Percentiles rank a stretch among this genome's conserved stretches.
Conservation (phyloP, 2,113 vertebrate species). For the Triplophysa rosa region DNA sequence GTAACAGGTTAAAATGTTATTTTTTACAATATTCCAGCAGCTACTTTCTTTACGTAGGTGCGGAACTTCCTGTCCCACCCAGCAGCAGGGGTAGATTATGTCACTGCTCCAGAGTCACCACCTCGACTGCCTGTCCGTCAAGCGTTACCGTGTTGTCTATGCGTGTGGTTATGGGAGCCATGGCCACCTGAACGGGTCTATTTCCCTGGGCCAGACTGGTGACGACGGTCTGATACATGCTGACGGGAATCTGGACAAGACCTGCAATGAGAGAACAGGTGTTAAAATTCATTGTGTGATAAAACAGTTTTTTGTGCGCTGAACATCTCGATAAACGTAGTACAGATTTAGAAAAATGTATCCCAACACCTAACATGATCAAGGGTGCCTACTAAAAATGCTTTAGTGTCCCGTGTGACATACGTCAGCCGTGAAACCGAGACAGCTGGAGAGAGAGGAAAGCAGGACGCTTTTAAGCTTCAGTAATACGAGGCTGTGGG, state of each 20-base stretch:
- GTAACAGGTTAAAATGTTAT: slow-evolving; percentile 65
- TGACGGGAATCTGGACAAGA: slow-evolving; percentile 95
- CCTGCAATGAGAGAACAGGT: slow-evolving; percentile 69
- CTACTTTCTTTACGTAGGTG: slow-evolving; percentile 1
- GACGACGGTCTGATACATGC: slow-evolving; percentile 99
- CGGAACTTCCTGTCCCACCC: slow-evolving; percentile 36
- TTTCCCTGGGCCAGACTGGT: slow-evolving; percentile 96
- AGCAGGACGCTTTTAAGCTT: not conserved
- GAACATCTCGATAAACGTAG: too few relatives aligned
- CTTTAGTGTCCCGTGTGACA: not conserved
- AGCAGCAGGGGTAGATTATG: slow-evolving; percentile 35
- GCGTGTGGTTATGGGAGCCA: slow-evolving; percentile 91
- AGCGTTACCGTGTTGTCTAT: slow-evolving; percentile 94
- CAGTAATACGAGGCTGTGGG: not conserved
- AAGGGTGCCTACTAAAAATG: not conserved
- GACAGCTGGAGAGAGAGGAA: slow-evolving; percentile 33
- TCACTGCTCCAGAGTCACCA: slow-evolving; percentile 96
- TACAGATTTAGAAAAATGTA: too few relatives aligned
- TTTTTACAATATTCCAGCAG: slow-evolving; percentile 55
- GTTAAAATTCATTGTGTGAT: slow-evolving; percentile 28
- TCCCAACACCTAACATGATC: too few relatives aligned
- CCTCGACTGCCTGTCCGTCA: slow-evolving; percentile 95
- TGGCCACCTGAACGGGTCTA: slow-evolving; percentile 95
- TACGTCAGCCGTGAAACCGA: slow-evolving; percentile 28
- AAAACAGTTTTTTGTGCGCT: too few relatives aligned